Evolutionary conservation across 2,113 vertebrate species (phyloP).

Genomic region (Lampris incognitus): DNA sequence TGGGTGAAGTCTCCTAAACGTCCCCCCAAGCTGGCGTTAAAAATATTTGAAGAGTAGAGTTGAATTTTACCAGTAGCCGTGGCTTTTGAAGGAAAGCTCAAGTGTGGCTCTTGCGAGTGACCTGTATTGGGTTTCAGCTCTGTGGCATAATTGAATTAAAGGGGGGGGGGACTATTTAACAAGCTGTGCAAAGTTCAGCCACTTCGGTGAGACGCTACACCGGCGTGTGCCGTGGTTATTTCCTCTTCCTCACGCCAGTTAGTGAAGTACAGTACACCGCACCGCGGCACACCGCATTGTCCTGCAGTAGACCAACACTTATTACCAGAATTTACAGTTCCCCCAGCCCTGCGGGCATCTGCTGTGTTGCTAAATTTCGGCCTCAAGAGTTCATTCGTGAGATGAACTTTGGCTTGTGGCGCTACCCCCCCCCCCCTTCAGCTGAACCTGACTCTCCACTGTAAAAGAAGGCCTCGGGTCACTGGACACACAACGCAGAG

Average conservation of each 20-base stretch:
- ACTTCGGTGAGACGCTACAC: slow-evolving; percentile 4
- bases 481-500: slow-evolving; percentile 10
- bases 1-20: not conserved
- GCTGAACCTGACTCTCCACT: slow-evolving; percentile 42
- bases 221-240: not conserved
- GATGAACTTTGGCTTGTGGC: no score
- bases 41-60: slow-evolving; percentile 50
- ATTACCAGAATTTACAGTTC: no score
- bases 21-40: not conserved
- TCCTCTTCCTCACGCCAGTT: no score
- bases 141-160: slow-evolving; percentile 49
- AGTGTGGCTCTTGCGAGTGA: slow-evolving; percentile 7
- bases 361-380: no score
- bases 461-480: slow-evolving; percentile 40
- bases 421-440: not conserved
- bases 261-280: no score
- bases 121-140: slow-evolving; percentile 27
- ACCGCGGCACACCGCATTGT: no score
- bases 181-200: not conserved
- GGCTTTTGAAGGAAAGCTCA: slow-evolving; percentile 20
- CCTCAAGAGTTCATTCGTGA: no score
- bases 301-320: no score
- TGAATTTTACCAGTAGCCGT: slow-evolving; percentile 52
- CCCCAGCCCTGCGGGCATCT: no score
- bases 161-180: slow-evolving; percentile 1